Evolutionary conservation across 2,888 invertebrate species (phyloP).

Genomic region (Leptodirus hochenwartii): DNA sequence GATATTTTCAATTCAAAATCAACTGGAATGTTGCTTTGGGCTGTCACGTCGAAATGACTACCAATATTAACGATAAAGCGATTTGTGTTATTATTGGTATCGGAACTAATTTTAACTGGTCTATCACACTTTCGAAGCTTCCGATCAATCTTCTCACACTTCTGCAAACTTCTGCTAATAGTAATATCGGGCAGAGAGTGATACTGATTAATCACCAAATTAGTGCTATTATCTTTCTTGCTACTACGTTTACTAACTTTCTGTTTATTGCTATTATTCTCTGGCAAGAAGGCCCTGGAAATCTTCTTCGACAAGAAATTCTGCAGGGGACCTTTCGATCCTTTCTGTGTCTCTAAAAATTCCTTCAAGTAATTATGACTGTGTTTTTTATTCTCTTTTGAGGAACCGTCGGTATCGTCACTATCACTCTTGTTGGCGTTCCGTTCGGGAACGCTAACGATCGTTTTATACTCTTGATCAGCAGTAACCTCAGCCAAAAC

Average conservation of each 20-base stretch:
- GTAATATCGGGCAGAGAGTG: slow-evolving; percentile 54
- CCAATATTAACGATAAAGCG: slow-evolving; percentile 28
- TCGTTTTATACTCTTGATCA: slow-evolving; percentile 21
- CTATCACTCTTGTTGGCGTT: slow-evolving; percentile 6
- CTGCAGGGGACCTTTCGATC: slow-evolving; percentile 25
- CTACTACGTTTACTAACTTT: too few species aligned
- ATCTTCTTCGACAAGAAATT: slow-evolving; percentile 26
- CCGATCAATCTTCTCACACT: slow-evolving; percentile 52
- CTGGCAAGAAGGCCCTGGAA: slow-evolving; percentile 24
- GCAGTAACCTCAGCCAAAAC: slow-evolving; percentile 15
- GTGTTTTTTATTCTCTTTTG: slow-evolving; percentile 21
- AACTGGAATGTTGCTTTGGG: slow-evolving; percentile 21
- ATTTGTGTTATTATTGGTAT: slow-evolving; percentile 15
- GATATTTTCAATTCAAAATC: slow-evolving; percentile 28
- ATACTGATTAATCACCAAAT: slow-evolving; percentile 45
- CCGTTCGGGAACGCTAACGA: slow-evolving; percentile 18
- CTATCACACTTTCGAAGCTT: slow-evolving; percentile 36
- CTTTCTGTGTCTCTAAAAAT: slow-evolving; percentile 25
- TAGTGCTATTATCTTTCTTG: slow-evolving; percentile 15
- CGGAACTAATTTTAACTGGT: slow-evolving; percentile 13
- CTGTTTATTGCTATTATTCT: slow-evolving; percentile 24
- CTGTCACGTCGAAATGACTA: slow-evolving; percentile 25
- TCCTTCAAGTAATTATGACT: slow-evolving; percentile 26
- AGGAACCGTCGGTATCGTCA: slow-evolving; percentile 14
- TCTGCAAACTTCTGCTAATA: slow-evolving; percentile 47